A percentile compares a stretch with the other conserved stretches of the same genome.
These are phyloP conservation scores for Drosophila subpulchrella DNA, from an alignment of 1,140 invertebrate species.

Conservation along the genomic window DNA sequence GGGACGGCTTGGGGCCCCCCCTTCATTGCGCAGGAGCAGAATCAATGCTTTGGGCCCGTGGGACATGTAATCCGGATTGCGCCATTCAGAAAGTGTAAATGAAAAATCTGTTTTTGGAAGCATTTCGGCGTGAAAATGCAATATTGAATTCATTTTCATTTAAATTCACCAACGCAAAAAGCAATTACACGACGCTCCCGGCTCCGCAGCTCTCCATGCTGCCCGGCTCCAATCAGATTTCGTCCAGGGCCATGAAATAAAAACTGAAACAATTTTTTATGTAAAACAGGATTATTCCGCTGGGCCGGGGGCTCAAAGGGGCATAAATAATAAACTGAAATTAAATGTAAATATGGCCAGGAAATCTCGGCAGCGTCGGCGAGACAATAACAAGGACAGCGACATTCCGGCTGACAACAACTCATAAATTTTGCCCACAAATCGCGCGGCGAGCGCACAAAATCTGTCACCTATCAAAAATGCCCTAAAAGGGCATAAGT, in stretches of 20 bases:
- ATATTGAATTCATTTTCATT: slow-evolving; percentile 84
- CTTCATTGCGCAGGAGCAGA: slow-evolving; percentile 73
- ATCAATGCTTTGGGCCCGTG: slow-evolving; percentile 81
- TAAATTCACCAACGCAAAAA: slow-evolving; percentile 81
- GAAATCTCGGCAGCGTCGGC: slow-evolving; percentile 34
- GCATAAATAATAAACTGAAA: slow-evolving; percentile 72
- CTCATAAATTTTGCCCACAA: slow-evolving; percentile 80
- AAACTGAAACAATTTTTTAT: slow-evolving; percentile 70
- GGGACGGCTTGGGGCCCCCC: slow-evolving; percentile 8
- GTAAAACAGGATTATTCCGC: slow-evolving; percentile 39
- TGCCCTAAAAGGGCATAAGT: slow-evolving; percentile 83
- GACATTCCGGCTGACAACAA: slow-evolving; percentile 54
- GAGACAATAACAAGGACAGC: slow-evolving; percentile 34
- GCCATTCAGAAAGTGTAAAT: slow-evolving; percentile 84
- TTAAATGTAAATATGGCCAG: slow-evolving; percentile 69
- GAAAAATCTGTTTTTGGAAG: slow-evolving; percentile 84
- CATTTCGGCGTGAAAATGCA: slow-evolving; percentile 84
- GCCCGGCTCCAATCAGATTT: slow-evolving; percentile 10
- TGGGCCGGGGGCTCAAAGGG: slow-evolving; percentile 15
- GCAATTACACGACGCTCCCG: slow-evolving; percentile 68
- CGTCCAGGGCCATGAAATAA: slow-evolving; percentile 45
- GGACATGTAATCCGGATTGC: slow-evolving; percentile 84
- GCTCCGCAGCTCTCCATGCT: not conserved
- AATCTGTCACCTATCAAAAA: slow-evolving; percentile 84
- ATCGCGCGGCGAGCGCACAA: slow-evolving; percentile 68